Base-by-base conservation (phyloP, 1,140 invertebrate genomes). In the Lordiphosa stackelbergi region DNA sequence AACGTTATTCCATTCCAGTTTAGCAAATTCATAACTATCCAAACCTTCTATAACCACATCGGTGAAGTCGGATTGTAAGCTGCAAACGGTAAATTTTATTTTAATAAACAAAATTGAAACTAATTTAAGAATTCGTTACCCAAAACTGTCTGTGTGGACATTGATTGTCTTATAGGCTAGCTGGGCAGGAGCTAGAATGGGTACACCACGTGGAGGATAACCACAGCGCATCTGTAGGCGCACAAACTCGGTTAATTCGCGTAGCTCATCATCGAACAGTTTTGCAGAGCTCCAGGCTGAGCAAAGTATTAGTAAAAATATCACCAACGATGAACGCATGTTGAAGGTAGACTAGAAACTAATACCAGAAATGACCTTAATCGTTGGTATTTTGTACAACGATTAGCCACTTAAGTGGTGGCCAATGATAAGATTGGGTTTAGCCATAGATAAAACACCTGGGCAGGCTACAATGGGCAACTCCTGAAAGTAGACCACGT, bases 211-310 rank as follows among this genome's bases (percentile, higher is more conserved):
- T 2, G 37, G 49, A 0, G 70, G 64, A 55, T 85, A 87, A 1
- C 85, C 85, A 53, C 85, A 87, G n/a, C 53, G 70, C 85, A 87
- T 85, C 56, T 86, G 85, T 19, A 85, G 37, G 1, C 81, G 69
- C 12, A 86, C 10, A 34, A 85, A 86, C 55, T 86, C 85, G 2
- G 85, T 71, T 7, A 86, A 31, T 46, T 86, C 85, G 0, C 85
- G 61, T 5, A 86, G 53, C 16, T 83, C 58, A 71, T 86, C 85
- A 36, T 86, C 85, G 35, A 86, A 86, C 3, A 70, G 51, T 3
- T 57, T 79, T 19, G 43, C 61, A 3, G 64, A 53, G 42, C 72
- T 49, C 56, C 64, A 63, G 54, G 72, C 54, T 53, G 42, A 62
- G 37, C 70, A 60, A 10, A 73, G 42, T 41, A 77, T 41, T 2